Evolutionary conservation across 1,140 invertebrate species (phyloP).

Genomic region (Teleogryllus occipitalis): DNA sequence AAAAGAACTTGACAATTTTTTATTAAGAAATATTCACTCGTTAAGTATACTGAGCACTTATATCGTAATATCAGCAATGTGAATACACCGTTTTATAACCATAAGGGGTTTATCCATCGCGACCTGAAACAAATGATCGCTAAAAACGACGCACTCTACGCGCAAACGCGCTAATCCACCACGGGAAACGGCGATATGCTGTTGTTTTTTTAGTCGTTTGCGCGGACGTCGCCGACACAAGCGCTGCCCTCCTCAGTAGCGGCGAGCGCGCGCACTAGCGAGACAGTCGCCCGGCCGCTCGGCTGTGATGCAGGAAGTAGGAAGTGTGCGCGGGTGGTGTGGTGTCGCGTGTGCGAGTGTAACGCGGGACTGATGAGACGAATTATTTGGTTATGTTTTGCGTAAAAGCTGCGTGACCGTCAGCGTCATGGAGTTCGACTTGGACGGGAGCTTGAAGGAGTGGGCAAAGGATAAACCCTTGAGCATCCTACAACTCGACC

Average conservation of each 20-base stretch:
- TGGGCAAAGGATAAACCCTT: slow-evolving; percentile 94
- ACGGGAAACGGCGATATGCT: background rate
- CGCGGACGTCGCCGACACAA: background rate
- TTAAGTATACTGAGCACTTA: no score
- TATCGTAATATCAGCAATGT: no score
- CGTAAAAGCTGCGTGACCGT: background rate
- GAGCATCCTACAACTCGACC: slow-evolving; percentile 89
- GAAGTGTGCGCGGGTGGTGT: background rate
- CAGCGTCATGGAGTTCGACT: slow-evolving; percentile 64
- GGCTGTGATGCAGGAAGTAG: background rate
- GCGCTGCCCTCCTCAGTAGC: background rate
- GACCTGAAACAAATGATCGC: no score
- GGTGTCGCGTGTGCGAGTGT: background rate
- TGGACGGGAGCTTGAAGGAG: slow-evolving; percentile 80
- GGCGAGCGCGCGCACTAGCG: background rate
- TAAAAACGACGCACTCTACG: no score
- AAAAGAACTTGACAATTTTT: no score
- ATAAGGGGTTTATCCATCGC: no score
- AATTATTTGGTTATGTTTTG: background rate
- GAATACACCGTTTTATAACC: no score
- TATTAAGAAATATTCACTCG: no score
- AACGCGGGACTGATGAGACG: background rate
- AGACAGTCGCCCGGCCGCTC: background rate
- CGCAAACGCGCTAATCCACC: no score
- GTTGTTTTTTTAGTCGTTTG: background rate